Conservation (phyloP, 2,797 vertebrate genomes). For the Threskiornis aethiopicus region DNA sequence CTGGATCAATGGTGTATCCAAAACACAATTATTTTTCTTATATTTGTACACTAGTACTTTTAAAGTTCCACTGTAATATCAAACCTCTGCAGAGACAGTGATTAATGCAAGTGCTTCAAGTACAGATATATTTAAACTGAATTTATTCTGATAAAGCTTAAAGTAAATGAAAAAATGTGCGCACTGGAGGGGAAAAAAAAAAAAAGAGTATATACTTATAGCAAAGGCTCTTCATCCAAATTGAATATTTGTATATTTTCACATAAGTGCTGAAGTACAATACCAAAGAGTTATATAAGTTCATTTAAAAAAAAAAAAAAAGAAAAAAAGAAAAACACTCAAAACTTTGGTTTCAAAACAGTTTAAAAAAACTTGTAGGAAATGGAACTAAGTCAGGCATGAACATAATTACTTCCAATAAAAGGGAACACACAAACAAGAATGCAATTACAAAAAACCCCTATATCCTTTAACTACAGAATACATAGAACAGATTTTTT, state of each 20-base stretch:
- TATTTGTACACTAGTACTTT: not conserved
- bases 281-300: not conserved
- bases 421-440: not conserved
- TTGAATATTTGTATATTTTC: not conserved
- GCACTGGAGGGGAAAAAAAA: not conserved
- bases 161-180: not conserved
- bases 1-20: slow-evolving; percentile 39
- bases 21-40: slow-evolving; percentile 25
- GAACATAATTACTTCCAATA: not conserved
- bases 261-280: not conserved
- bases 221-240: not conserved
- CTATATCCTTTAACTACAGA: not conserved
- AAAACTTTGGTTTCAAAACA: not conserved
- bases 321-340: not conserved
- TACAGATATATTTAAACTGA: slow-evolving; percentile 9
- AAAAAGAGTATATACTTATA: not conserved
- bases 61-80: not conserved
- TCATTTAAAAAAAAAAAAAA: not conserved
- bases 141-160: slow-evolving; percentile 27
- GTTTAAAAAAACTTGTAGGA: not conserved
- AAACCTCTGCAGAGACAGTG: slow-evolving; percentile 21
- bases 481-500: not conserved
- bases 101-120: slow-evolving; percentile 34
- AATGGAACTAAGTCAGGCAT: not conserved
- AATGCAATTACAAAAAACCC: not conserved